These are phyloP conservation scores for Phoenicopterus ruber DNA, from an alignment of 2,113 vertebrate genomes.

Conservation along the genomic window DNA sequence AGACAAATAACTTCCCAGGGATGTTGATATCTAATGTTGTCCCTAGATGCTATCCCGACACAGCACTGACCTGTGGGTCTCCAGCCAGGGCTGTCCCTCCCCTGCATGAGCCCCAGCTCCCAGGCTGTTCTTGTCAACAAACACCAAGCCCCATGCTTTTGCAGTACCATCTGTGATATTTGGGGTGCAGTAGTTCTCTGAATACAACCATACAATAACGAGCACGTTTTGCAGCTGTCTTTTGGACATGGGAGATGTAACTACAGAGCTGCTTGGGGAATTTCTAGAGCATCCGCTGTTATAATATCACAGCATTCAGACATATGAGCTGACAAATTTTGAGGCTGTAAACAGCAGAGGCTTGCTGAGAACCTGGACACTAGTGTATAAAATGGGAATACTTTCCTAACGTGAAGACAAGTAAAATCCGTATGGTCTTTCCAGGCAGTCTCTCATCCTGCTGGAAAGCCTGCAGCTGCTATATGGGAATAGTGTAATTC, in stretches of 20 bases:
- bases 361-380: slow-evolving; percentile 46
- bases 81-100: neutral
- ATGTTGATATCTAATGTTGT: neutral
- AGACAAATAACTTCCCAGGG: neutral
- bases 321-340: slow-evolving; percentile 48
- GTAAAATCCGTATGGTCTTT: neutral
- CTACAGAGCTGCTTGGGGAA: slow-evolving; percentile 3
- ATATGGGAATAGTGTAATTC: neutral
- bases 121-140: neutral
- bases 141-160: neutral
- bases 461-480: slow-evolving; percentile 50
- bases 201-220: neutral
- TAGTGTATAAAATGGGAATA: neutral
- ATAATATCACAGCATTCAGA: neutral
- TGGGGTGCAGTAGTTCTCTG: neutral
- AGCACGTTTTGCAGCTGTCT: slow-evolving; percentile 13
- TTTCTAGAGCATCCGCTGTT: neutral
- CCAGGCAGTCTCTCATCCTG: neutral
- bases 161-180: neutral
- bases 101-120: neutral
- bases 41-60: neutral
- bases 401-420: slow-evolving; percentile 23
- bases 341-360: slow-evolving; percentile 49
- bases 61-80: fast-evolving
- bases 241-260: neutral